Base-by-base conservation (phyloP, 2,797 vertebrate genomes). In the Merluccius polli region DNA sequence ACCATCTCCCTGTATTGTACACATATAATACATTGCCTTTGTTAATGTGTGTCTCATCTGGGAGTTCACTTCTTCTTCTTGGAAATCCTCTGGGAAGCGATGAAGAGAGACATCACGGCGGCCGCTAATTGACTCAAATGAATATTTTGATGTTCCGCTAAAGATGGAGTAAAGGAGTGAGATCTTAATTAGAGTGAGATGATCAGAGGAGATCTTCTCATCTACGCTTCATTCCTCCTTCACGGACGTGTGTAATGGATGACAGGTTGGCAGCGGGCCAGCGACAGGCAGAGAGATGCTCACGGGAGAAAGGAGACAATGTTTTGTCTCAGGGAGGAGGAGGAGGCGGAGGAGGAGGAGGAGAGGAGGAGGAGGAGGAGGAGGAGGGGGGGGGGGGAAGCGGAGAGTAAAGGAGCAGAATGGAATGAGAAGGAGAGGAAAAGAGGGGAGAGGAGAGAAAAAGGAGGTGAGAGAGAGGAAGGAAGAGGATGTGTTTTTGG, bases 181-280 rank as follows among this genome's bases (percentile, higher is more conserved):
- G 87, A 85, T 89, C 89, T 90, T 93, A 93, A 89, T 91, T 89
- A 81, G 90, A 88, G 81, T 77, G 81, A 78, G 89, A 88, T 89
- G 87, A 92, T 94, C 90, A 87, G 85, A 92, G 77, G 86, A 91
- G 90, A 93, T 86, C 89, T 71, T 91, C 90, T 87, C 87, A 84
- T 94, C 92, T 90, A 87, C 87, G 86, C 89, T 94, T 92, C 91
- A 92, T 93, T 92, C 92, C 92, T 91, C 93, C 93, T 94, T 90
- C 74, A 81, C 87, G 44, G 77, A 85, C 27, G 92, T 88, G 87
- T 93, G 78, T 93, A 76, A 84, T 91, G 90, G 90, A 91, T 95
- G 94, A 92, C 92, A 93, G 93, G 88, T 93, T 96, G 96, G 96
- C 95, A 74, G 77, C 44, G 81, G 88, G 96, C 97, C 96, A 97